Evolutionary conservation across 2,113 vertebrate species (phyloP).

Genomic region (Dolichotis patagonum): DNA sequence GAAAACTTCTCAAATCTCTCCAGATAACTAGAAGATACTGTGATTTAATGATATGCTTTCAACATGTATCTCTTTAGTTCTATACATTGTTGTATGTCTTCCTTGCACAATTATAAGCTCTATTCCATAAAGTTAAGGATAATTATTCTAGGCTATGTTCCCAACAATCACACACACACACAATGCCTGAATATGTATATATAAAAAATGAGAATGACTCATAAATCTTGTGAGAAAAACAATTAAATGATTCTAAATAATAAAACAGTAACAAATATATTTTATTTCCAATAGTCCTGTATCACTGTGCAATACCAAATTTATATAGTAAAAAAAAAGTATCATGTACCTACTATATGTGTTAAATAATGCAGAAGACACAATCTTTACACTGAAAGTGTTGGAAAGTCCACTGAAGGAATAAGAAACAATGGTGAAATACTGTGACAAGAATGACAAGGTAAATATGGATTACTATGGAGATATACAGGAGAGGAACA

Average conservation of each 20-base stretch:
- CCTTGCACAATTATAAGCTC: neutral
- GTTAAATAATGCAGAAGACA: neutral
- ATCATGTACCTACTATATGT: neutral
- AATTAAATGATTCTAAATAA: neutral
- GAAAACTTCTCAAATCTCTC: neutral
- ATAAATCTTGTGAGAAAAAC: neutral
- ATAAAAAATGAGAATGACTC: neutral
- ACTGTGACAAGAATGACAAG: neutral
- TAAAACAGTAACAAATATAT: neutral
- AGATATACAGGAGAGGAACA: neutral
- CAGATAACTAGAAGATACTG: neutral
- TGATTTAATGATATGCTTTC: neutral
- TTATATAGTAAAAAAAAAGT: neutral
- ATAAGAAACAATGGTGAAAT: neutral
- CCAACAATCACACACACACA: neutral
- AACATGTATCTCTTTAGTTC: neutral
- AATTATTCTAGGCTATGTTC: neutral
- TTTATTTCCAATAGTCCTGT: neutral
- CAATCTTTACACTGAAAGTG: neutral
- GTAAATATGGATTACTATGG: neutral
- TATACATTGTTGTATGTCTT: neutral
- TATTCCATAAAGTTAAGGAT: neutral
- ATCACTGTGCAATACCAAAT: neutral
- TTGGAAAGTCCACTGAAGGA: neutral
- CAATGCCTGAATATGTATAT: neutral